Base-by-base conservation (phyloP, 2,888 invertebrate species). In the Napeogenes inachia region DNA sequence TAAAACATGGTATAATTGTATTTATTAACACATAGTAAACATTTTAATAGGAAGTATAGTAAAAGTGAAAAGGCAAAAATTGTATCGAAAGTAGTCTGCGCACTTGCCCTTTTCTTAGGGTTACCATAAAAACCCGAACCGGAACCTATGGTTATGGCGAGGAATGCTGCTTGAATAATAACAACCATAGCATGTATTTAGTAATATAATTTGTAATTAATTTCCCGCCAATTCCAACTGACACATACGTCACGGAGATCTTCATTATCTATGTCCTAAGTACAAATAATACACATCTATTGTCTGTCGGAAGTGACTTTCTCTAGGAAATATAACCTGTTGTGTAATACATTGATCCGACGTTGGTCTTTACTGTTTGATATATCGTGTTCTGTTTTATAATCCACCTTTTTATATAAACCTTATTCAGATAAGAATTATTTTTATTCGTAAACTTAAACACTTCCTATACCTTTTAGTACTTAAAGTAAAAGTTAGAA, bases 61-160 rank as follows among this genome's bases (percentile, higher is more conserved):
- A 67, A 67, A 67, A 67, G 66, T 64, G 60, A 62, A 57, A 60
- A 30, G 60, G 60, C 56, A 63, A 62, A 61, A 67, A 60, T 33
- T n/a, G 46, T n/a, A 57, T 59, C 57, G 64, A 67, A 67, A 64
- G 64, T 59, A 56, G 62, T 50, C 58, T 13, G 53, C 35, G 30
- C 58, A 58, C 58, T 42, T 50, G 21, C 47, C 21, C 21, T 53
- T 50, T 58, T 50, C 50, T 30, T 30, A 30, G 30, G 47, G 50
- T 50, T 21, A 30, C 50, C 30, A 30, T 50, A 50, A 50, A 50
- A 50, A 47, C n/a, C 21, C 10, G 21, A 10, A 21, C 2, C 21
- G 50, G 50, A 50, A 50, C 2, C 35, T 10, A 42, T 12, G 42
- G 10, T 42, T 42, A 42, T 35, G 35, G 35, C 6, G 35, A 42